These are phyloP conservation scores for Wiebesia pumilae DNA, from an alignment of 1,140 invertebrate genomes.

Conservation along the genomic window DNA sequence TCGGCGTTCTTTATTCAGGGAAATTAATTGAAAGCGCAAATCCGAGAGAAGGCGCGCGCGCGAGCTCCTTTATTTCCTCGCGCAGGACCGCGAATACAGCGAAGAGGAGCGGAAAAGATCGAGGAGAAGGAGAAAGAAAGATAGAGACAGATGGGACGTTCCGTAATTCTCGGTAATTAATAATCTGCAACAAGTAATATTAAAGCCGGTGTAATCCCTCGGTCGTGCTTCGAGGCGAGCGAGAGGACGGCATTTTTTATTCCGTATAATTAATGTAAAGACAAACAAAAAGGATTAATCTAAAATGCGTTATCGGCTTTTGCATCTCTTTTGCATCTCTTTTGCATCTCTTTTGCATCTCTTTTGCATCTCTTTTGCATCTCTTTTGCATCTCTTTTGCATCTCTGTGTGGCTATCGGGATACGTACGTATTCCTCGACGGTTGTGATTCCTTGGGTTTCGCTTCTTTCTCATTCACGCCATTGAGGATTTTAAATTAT, in stretches of 20 bases:
- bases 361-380: too few species aligned
- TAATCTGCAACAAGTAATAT: conserved; percentile 76
- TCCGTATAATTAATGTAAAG: conserved; percentile 76
- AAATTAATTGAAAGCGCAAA: conserved; percentile 74
- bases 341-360: too few species aligned
- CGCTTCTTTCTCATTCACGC: neutral
- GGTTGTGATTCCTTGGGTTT: neutral
- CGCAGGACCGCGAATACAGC: neutral
- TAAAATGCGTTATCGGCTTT: neutral
- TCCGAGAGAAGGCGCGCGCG: conserved; percentile 56
- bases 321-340: too few species aligned
- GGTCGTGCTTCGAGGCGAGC: conserved; percentile 22
- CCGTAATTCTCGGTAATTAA: conserved; percentile 74
- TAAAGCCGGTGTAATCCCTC: conserved; percentile 73
- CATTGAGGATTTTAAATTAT: neutral
- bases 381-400: too few species aligned
- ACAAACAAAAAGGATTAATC: conserved; percentile 74
- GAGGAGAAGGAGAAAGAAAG: neutral
- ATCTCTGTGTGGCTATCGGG: neutral
- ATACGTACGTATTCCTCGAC: neutral
- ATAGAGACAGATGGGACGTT: conserved; percentile 21
- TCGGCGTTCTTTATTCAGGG: conserved; percentile 66
- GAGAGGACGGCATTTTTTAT: conserved; percentile 72
- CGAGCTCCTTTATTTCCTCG: conserved; percentile 49
- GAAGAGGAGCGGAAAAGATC: neutral